Evolutionary conservation across 2,888 invertebrate genomes (phyloP), one percentile per base, ranked within the genome.

Genomic region (Deilephila porcellus): DNA sequence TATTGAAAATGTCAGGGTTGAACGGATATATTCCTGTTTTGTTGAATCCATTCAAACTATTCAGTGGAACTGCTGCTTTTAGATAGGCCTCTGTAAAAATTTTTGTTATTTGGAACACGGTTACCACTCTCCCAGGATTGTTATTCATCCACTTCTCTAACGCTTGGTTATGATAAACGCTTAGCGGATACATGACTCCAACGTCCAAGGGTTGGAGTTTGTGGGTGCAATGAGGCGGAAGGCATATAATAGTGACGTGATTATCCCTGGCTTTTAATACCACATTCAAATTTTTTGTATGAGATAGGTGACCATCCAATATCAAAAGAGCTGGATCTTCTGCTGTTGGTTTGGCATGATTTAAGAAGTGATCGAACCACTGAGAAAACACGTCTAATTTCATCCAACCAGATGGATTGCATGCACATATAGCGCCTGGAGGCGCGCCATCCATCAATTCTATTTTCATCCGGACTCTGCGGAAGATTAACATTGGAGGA

Each of bases 291-390:
- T 74, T 71, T 59, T 85, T 86, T 32, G 32, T 32, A 72, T 80
- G 80, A 45, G 84, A 82, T 4, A 80, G 75, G 74, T 90, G 87
- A 4, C 86, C 86, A 79, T 91, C 87, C 20, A 89, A 75, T 20
- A 90, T 76, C 62, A 32, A 88, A 7, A 89, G 74, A 17, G 84
- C 84, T 37, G 85, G 84, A 73, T 78, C 73, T 7, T 85, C 84
- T 74, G 78, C 77, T 11, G 83, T 76, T 59, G 85, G 77, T 64
- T 81, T 79, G 3, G 71, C 60, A 53, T 78, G 72, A 7, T 60
- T 79, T 74, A 88, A 74, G 79, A 93, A 92, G 80, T 91, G 86
- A 70, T 85, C 77, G 76, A 90, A 87, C 86, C 86, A 88, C 62
- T 81, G 74, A 5, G 78, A 71, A 80, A 88, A 87, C 60, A 86